phyloP scores from a whole-genome alignment of 2,113 vertebrate species.

The Zosterops borbonicus region DNA sequence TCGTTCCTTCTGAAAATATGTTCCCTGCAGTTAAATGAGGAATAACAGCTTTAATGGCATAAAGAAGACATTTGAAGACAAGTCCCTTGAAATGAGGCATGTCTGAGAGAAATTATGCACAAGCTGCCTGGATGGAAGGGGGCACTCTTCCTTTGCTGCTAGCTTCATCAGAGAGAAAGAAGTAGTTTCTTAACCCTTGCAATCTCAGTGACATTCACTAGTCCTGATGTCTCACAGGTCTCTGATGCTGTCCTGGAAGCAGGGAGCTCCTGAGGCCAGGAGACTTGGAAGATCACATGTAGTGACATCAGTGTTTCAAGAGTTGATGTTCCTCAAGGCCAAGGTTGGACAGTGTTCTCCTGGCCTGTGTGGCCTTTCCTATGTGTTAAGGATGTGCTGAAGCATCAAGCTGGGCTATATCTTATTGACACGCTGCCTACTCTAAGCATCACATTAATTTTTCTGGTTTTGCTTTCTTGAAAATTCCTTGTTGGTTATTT shows the following conservation, averaged over 20 bases:
- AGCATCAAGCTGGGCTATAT: not conserved
- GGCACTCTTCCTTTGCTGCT: not conserved
- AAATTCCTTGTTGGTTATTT: not conserved
- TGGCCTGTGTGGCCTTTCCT: fast-evolving
- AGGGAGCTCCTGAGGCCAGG: not conserved
- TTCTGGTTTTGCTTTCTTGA: not conserved
- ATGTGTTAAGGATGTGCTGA: not conserved
- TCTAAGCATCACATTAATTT: not conserved
- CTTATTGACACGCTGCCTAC: not conserved
- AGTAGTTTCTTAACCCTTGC: not conserved
- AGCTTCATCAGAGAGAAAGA: not conserved
- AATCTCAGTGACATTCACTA: not conserved
- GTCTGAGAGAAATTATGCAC: not conserved
- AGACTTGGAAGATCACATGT: not conserved
- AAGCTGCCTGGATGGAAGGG: not conserved
- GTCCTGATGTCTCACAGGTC: not conserved
- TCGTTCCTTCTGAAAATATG: not conserved
- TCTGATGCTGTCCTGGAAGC: not conserved
- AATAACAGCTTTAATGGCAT: not conserved
- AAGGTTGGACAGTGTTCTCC: not conserved
- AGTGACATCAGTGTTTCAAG: not conserved
- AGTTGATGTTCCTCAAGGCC: not conserved
- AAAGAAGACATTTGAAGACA: not conserved
- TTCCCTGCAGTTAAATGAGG: not conserved
- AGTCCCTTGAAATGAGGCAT: not conserved